A percentile compares a stretch with the other conserved stretches of the same genome.
These are phyloP conservation scores for Chelon labrosus DNA, from an alignment of 2,797 vertebrate species.

Conservation along the genomic window DNA sequence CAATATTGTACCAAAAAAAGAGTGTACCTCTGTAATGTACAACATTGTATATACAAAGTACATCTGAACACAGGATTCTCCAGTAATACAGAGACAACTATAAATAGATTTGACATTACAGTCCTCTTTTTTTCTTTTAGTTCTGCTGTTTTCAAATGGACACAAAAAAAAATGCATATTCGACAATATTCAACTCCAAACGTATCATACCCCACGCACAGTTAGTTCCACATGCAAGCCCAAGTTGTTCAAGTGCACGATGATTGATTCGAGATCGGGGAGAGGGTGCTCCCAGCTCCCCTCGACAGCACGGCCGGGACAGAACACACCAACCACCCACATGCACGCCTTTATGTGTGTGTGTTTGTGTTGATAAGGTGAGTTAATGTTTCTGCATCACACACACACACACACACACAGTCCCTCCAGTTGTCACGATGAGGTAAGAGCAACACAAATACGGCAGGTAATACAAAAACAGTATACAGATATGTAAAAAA, in stretches of 20 bases:
- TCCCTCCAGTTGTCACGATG: slow-evolving; percentile 82
- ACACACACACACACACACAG: slow-evolving; percentile 44
- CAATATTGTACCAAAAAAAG: slow-evolving; percentile 89
- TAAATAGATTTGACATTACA: slow-evolving; percentile 89
- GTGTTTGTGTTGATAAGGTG: slow-evolving; percentile 1
- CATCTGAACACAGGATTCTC: slow-evolving; percentile 92
- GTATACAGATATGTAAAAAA: slow-evolving; percentile 62
- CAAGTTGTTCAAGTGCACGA: slow-evolving; percentile 83
- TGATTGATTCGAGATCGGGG: slow-evolving; percentile 77
- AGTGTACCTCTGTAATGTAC: slow-evolving; percentile 96
- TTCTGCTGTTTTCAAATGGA: slow-evolving; percentile 81
- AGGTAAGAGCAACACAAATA: slow-evolving; percentile 82
- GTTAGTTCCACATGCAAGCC: slow-evolving; percentile 83
- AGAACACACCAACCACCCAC: slow-evolving; percentile 65
- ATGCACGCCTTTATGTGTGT: slow-evolving; percentile 49
- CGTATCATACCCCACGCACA: slow-evolving; percentile 77
- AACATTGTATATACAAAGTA: slow-evolving; percentile 96
- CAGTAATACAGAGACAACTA: slow-evolving; percentile 90
- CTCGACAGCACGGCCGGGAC: slow-evolving; percentile 62
- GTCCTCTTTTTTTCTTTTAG: slow-evolving; percentile 80
- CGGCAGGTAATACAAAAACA: slow-evolving; percentile 70
- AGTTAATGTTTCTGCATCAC: slow-evolving; percentile 46
- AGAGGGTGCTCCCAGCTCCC: slow-evolving; percentile 61
- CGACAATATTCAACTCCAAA: slow-evolving; percentile 81
- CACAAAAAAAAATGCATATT: slow-evolving; percentile 84